Conservation (phyloP, 2,113 vertebrate genomes). For the Panthera uncia region DNA sequence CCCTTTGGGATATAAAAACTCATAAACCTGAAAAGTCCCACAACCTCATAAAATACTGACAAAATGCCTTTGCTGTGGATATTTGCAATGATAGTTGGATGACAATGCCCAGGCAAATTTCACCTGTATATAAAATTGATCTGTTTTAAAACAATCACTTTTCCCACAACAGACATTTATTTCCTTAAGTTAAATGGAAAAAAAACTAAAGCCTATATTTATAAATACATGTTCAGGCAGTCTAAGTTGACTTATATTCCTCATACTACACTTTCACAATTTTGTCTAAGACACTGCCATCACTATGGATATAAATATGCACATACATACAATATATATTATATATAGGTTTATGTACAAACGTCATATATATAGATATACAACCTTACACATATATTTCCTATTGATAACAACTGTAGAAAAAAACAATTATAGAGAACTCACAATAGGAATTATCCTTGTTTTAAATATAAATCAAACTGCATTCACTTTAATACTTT, state of each 20-base stretch:
- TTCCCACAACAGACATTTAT: neutral
- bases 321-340: neutral
- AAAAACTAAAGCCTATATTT: neutral
- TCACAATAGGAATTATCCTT: neutral
- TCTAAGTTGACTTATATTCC: neutral
- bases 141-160: neutral
- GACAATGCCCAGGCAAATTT: neutral
- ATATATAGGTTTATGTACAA: neutral
- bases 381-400: neutral
- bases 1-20: neutral
- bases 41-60: neutral
- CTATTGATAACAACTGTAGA: neutral
- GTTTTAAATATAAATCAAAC: slow-evolving; percentile 39
- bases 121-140: neutral
- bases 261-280: neutral
- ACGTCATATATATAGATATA: neutral
- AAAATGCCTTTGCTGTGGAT: neutral
- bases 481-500: slow-evolving; percentile 14
- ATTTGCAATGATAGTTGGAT: neutral
- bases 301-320: neutral
- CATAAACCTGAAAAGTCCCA: neutral
- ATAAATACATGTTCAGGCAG: neutral
- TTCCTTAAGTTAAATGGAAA: neutral
- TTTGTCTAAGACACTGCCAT: neutral
- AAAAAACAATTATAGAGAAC: neutral